Percentiles rank a stretch among this genome's conserved stretches.
These are phyloP conservation scores for Xylocampa areola DNA, from an alignment of 2,888 invertebrate species.

Conservation along the genomic window DNA sequence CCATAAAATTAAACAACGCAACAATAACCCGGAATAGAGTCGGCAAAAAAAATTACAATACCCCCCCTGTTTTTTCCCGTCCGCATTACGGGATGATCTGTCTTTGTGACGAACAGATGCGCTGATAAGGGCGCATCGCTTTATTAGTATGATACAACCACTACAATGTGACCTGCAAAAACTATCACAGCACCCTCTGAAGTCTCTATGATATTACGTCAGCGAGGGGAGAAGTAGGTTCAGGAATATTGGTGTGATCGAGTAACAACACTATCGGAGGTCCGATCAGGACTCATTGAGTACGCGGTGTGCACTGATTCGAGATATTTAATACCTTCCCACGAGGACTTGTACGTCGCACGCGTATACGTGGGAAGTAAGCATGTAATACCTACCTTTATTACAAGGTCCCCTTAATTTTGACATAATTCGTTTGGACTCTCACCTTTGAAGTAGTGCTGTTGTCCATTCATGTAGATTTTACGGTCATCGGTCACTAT, in stretches of 20 bases:
- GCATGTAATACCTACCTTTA: constrained; percentile 39
- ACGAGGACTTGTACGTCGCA: constrained; percentile 80
- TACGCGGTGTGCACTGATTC: constrained; percentile 77
- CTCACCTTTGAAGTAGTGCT: constrained; percentile 45
- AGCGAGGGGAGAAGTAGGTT: constrained; percentile 65
- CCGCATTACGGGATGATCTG: constrained; percentile 88
- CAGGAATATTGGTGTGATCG: constrained; percentile 63
- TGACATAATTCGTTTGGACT: constrained; percentile 50
- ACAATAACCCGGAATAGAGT: constrained; percentile 83
- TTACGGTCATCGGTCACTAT: constrained; percentile 29
- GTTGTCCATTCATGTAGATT: constrained; percentile 26
- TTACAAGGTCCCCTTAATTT: constrained; percentile 24
- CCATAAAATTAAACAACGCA: constrained; percentile 85
- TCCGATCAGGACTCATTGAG: constrained; percentile 81
- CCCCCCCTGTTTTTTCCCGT: constrained; percentile 77
- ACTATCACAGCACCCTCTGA: constrained; percentile 22
- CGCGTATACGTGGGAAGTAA: constrained; percentile 76
- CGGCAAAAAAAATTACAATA: constrained; percentile 78
- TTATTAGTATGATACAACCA: constrained; percentile 83
- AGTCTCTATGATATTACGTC: constrained; percentile 19
- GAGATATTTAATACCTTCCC: constrained; percentile 87
- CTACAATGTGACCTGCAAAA: constrained; percentile 62
- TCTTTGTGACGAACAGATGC: constrained; percentile 86
- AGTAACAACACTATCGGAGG: constrained; percentile 77
- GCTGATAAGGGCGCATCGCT: constrained; percentile 85